Evolutionary conservation across 2,113 vertebrate species (phyloP), one percentile per base, ranked within the genome.

Genomic region (Lasiurus cinereus): DNA sequence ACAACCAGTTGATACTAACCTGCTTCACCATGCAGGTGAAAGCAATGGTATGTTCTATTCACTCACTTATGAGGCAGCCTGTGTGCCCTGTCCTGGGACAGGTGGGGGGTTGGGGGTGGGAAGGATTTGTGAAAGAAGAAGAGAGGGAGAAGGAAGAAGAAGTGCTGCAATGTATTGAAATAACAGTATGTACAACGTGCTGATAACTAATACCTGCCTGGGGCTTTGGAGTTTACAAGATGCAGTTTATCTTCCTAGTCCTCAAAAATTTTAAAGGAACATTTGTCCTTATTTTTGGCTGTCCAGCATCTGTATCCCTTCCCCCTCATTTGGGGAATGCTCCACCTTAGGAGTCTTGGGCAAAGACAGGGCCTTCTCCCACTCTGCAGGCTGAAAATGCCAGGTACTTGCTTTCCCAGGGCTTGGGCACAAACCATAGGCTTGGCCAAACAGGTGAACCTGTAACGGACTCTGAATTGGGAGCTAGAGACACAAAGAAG

Each of bases 191-290:
- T 33, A 43, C 59, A 10, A 59, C 62, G 48, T n/a, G 15, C 52
- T 39, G 14, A 12, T 48, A 67, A n/a, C 33, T 27, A 48, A 76
- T 19, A 43, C 70, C 39, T 9, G 2, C 22, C 0, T 3, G 13
- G 33, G 36, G 33, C 36, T 43, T 46, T 27, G 73, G 66, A 43
- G 46, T 77, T 80, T 43, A 77, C 36, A 33, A 15, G 27, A 24
- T 31, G 19, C 24, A 83, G 56, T 54, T 43, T 59, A 31, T 62
- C 73, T 95, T 79, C 70, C 22, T 54, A 73, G 79, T 77, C 33
- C 56, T 67, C 86, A 67, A 46, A 19, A 48, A 56, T 48, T 85
- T 48, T 79, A 96, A 89, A 56, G 29, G 77, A 92, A 67, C 10
- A 16, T 66, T 43, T 83, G 56, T 59, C 19, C 56, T 48, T 83